Evolutionary conservation across 2,797 vertebrate species (phyloP), one percentile per base, ranked within the genome.

Genomic region (Acanthurus tractus): DNA sequence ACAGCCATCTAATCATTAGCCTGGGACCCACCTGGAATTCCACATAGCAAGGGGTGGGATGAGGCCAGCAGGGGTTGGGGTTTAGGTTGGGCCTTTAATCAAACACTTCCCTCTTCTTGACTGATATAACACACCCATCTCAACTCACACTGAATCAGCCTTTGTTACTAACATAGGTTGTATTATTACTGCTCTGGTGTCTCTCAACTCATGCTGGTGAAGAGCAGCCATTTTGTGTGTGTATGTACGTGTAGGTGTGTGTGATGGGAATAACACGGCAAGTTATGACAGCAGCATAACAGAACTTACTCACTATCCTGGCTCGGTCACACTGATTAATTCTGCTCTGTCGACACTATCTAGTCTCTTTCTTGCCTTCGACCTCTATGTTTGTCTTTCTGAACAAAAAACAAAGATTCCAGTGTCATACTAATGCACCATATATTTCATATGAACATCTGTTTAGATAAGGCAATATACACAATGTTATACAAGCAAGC

Each of bases 401-500:
- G 81, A 84, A 87, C 71, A 92, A 89, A 87, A 90, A 80, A 81
- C 70, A 88, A 86, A 74, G 66, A 91, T 85, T 63, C 75, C 81
- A 87, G 65, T 64, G 69, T 88, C 72, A 78, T 88, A 91, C 88
- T 88, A 90, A 89, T 89, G 81, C 83, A 91, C 81, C 86, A 78
- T 93, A 92, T 93, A 93, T 92, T 93, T 93, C 87, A 92, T 91
- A 91, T 88, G 86, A 91, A 93, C 88, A 91, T 91, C 87, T 93
- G 86, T 92, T 92, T 90, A 84, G 82, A 89, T 90, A 87, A 93
- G 87, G 91, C 88, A 91, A 87, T 92, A 92, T 93, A 95, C 91
- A 94, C 89, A 92, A 89, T 83, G 91, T 94, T 92, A 93, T 84
- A 93, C 92, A 93, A 91, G 94, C 85, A 90, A 93, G 92, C 88